These are phyloP conservation scores for Muscina levida DNA, from an alignment of 2,888 invertebrate genomes.

Conservation along the genomic window DNA sequence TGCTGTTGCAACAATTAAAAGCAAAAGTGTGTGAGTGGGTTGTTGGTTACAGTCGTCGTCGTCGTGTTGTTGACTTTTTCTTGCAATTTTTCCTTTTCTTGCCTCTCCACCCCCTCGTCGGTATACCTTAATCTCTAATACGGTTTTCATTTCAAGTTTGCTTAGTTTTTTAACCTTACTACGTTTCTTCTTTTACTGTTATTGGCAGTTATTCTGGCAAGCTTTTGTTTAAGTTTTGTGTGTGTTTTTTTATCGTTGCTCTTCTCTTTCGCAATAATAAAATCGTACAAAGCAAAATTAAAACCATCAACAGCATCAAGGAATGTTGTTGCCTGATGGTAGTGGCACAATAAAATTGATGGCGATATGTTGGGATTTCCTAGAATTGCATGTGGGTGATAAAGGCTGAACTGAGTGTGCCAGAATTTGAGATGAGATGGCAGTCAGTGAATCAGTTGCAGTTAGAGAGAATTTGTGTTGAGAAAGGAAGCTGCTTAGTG, in stretches of 20 bases:
- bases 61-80: no score
- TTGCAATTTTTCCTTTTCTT: neutral
- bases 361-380: neutral
- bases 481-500: no score
- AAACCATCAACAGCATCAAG: no score
- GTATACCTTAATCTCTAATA: conserved; percentile 6
- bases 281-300: neutral
- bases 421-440: no score
- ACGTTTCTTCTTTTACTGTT: conserved; percentile 9
- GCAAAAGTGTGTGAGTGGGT: conserved; percentile 57
- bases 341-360: neutral
- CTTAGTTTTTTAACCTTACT: conserved; percentile 2
- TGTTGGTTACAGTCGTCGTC: conserved; percentile 5
- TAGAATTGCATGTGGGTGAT: neutral
- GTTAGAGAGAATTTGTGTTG: no score
- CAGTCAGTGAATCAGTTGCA: no score
- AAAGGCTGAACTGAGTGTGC: neutral
- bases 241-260: no score
- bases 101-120: no score
- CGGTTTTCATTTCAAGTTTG: conserved; percentile 25
- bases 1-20: conserved; percentile 39
- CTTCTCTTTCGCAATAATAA: neutral
- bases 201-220: conserved; percentile 6
- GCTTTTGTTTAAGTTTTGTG: conserved; percentile 2
- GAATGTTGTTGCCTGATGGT: neutral